phyloP scores from a whole-genome alignment of 2,888 invertebrate genomes.

The Tenthredo distinguenda region DNA sequence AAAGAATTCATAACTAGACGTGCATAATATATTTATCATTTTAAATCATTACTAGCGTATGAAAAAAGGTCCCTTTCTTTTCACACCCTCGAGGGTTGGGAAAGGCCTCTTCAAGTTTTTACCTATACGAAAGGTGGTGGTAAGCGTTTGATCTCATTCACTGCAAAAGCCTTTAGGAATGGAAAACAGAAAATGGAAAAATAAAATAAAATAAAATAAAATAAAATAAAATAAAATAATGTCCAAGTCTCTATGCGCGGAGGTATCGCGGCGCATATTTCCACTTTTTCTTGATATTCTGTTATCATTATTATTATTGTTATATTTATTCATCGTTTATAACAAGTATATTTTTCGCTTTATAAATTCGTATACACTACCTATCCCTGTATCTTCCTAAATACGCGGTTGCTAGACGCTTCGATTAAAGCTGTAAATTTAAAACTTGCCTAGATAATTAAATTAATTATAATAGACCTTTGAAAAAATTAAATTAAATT shows the following conservation, averaged over 20 bases:
- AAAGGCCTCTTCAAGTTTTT: background rate
- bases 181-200: background rate
- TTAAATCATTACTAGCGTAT: background rate
- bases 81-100: background rate
- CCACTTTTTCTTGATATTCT: background rate
- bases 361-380: background rate
- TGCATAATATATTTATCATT: background rate
- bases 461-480: background rate
- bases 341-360: background rate
- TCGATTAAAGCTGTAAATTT: background rate
- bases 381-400: background rate
- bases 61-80: background rate
- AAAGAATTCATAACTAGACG: background rate
- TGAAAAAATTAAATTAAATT: background rate
- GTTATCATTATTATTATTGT: background rate
- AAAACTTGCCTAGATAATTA: background rate
- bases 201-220: too few relatives aligned
- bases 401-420: background rate
- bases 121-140: background rate
- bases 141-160: conserved; percentile 9
- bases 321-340: background rate
- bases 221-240: background rate
- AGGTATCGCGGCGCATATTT: background rate
- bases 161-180: background rate
- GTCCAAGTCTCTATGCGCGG: background rate